phyloP scores from a whole-genome alignment of 2,113 vertebrate genomes.

The human region DNA sequence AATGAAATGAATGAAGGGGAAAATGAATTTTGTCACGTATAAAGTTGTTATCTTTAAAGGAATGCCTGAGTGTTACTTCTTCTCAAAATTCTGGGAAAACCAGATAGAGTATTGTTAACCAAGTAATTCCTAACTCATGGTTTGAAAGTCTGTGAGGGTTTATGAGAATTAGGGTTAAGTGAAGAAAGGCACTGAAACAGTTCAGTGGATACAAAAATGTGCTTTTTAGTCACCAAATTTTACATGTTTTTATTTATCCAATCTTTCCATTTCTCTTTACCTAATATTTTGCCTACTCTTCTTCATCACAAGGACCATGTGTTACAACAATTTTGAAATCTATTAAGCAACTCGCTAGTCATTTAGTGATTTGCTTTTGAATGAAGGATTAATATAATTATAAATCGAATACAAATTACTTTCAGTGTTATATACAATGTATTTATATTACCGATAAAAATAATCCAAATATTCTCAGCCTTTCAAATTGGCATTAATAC shows the following conservation, averaged over 20 bases:
- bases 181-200: background rate
- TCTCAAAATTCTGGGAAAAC: background rate
- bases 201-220: background rate
- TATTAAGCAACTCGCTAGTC: background rate
- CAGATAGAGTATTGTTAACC: constrained; percentile 9
- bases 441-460: background rate
- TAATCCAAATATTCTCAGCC: background rate
- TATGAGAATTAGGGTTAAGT: background rate
- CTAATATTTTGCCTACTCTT: background rate
- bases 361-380: background rate
- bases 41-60: constrained; percentile 51
- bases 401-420: background rate
- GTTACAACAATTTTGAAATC: background rate
- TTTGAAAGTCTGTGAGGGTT: background rate
- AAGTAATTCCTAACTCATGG: background rate
- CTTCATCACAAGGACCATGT: background rate
- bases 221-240: background rate
- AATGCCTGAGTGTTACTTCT: constrained; percentile 27
- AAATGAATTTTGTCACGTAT: constrained; percentile 26
- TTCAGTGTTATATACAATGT: background rate
- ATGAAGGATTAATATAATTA: background rate
- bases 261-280: background rate
- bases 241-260: background rate
- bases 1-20: constrained; percentile 45
- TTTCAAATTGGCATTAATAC: background rate